Evolutionary conservation across 2,113 vertebrate species (phyloP), one percentile per base, ranked within the genome.

Genomic region (Petrocephalus microphthalmus): DNA sequence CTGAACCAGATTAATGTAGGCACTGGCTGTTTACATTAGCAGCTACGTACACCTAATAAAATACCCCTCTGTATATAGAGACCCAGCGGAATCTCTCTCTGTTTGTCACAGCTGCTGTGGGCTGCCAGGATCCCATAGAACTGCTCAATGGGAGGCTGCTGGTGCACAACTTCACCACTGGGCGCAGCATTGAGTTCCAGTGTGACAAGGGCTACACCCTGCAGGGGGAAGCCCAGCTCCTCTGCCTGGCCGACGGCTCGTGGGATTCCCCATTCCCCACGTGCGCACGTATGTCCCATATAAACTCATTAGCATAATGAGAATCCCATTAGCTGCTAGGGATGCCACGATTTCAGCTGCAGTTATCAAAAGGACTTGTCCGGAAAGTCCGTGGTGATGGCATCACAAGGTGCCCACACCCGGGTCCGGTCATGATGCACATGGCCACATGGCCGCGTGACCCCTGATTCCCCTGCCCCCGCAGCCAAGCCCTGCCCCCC

Each of bases 401-500:
- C 25, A 29, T 1, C 60, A 29, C n/a, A 67, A 67, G 60, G 25
- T 67, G 60, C 60, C 60, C 1, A 13, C 10, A 67, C 25, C 25
- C 60, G 25, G 60, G 10, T 49, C 2, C 5, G 47, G 7, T 49
- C 47, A 49, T 49, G 47, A 49, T 7, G 7, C 5, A 49, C 7
- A 5, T 5, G 2, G 45, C 45, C 25, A 64, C n/a, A 64, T 3
- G n/a, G n/a, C 17, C 60, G 25, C 25, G 60, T 67, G n/a, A 67
- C 60, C 25, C 60, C 60, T 1, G 10, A 52, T 49, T 60, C 29
- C 47, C n/a, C 13, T 67, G 20, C 25, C 53, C 91, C 47, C 83
- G 88, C 95, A 99, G 98, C 98, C 82, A 97, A 97, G 91, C 93
- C 95, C 1, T 99, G 98, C 83, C 96, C 97, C 2, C 92, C 96